A percentile compares a stretch with the other conserved stretches of the same genome.
These are phyloP conservation scores for Gastrophryne carolinensis DNA, from an alignment of 2,797 vertebrate genomes.

Conservation along the genomic window DNA sequence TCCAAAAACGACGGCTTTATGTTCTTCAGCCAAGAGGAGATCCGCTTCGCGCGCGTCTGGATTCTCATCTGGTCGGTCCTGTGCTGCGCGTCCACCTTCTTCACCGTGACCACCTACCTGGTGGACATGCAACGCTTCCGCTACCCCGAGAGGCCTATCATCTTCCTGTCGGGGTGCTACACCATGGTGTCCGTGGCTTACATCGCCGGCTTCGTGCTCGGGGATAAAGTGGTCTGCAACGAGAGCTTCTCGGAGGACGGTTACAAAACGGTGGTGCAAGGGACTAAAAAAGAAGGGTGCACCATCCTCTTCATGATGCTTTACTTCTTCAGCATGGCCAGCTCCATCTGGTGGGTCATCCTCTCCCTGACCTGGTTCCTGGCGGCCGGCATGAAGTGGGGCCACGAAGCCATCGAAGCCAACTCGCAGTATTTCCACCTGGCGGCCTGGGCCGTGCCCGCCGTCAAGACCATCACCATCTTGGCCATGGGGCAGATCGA, in stretches of 20 bases:
- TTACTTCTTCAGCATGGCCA: slow-evolving; percentile 97
- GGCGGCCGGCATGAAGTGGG: slow-evolving; percentile 97
- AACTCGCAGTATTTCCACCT: slow-evolving; percentile 96
- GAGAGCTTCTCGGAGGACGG: slow-evolving; percentile 81
- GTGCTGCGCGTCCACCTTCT: slow-evolving; percentile 91
- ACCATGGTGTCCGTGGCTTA: slow-evolving; percentile 95
- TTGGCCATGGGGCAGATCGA: slow-evolving; percentile 95
- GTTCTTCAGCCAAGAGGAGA: slow-evolving; percentile 92
- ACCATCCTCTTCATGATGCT: slow-evolving; percentile 99
- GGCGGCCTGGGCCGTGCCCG: slow-evolving; percentile 93
- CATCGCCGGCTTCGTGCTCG: slow-evolving; percentile 88
- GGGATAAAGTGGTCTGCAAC: slow-evolving; percentile 89
- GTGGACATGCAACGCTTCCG: slow-evolving; percentile 97
- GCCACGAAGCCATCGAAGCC: slow-evolving; percentile 94
- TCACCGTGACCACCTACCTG: slow-evolving; percentile 92
- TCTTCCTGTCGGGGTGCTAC: slow-evolving; percentile 95
- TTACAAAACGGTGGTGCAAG: slow-evolving; percentile 91
- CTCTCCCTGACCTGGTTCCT: slow-evolving; percentile 97
- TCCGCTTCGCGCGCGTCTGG: slow-evolving; percentile 90
- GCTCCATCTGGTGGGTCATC: slow-evolving; percentile 98
- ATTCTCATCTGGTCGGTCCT: slow-evolving; percentile 92
- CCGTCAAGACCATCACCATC: slow-evolving; percentile 94
- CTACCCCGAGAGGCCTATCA: slow-evolving; percentile 93
- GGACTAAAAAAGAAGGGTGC: slow-evolving; percentile 96
- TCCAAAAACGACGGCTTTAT: slow-evolving; percentile 79